phyloP scores from a whole-genome alignment of 2,797 vertebrate genomes.

The Falco berigora region DNA sequence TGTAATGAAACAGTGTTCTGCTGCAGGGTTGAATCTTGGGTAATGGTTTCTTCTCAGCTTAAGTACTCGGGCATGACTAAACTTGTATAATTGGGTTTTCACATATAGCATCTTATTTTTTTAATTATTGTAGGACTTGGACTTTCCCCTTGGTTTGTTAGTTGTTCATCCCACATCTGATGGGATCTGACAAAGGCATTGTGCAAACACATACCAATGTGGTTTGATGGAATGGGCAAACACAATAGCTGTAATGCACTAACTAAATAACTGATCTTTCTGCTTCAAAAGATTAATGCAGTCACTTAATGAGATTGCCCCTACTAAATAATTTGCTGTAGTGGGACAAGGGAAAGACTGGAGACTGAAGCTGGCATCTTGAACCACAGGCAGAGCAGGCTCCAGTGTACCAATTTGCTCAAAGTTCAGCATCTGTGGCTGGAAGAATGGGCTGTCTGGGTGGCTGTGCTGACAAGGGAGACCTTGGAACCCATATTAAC shows the following conservation, averaged over 20 bases:
- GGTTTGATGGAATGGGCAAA: constrained; percentile 23
- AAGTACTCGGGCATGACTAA: neutral
- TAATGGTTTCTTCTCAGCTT: neutral
- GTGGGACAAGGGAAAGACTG: neutral
- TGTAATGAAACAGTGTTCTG: neutral
- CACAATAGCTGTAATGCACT: constrained; percentile 7
- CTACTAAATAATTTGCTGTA: neutral
- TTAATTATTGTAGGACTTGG: neutral
- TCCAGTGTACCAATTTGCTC: neutral
- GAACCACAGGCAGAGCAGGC: neutral
- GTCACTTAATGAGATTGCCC: constrained; percentile 37
- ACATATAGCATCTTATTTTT: neutral
- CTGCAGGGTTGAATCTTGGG: neutral
- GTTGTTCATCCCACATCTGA: neutral
- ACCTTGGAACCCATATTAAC: neutral
- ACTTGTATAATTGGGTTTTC: neutral
- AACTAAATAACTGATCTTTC: constrained; percentile 6
- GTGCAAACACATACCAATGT: neutral
- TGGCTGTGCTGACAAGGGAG: neutral
- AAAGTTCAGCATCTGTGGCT: neutral
- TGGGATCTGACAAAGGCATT: constrained; percentile 32
- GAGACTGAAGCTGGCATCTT: neutral
- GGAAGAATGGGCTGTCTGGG: neutral
- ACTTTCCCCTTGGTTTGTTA: neutral
- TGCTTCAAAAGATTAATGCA: constrained; percentile 34